Base-by-base conservation (phyloP, 2,888 invertebrate genomes). In the Agriopis leucophaearia region DNA sequence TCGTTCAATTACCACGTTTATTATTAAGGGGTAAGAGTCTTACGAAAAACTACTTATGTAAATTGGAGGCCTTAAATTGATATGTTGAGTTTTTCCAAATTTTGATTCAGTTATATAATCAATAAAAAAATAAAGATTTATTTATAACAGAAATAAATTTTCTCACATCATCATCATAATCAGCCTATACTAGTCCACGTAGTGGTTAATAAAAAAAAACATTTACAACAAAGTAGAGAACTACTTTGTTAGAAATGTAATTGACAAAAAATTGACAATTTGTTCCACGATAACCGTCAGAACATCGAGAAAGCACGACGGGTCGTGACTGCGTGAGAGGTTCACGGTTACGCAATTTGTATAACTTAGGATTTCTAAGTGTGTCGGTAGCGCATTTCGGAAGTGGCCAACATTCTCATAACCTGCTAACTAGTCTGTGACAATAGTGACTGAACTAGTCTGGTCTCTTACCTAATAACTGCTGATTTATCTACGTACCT, bases 321-420 rank as follows among this genome's bases (percentile, higher is more conserved):
- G 74, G 74, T 72, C 78, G 81, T 75, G 59, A 27, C 50, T 50
- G 16, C 48, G 48, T 45, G 63, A 55, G 62, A 65, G 71, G 74
- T 75, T 74, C 78, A 78, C 75, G 74, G 65, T 88, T 89, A 87
- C 78, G 88, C 83, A 90, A 90, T 69, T 50, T 18, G 59, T 59
- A 59, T 59, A 50, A 59, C 50, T 48, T 60, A 70, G 78, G 85
- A 85, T 47, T 52, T 48, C 40, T 42, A 65, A 84, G 85, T 83
- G 79, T 60, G 70, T 64, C 71, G 63, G 66, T 57, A 40, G 18
- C 75, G 72, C 79, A 79, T 80, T 83, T 88, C 88, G 88, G 88
- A 89, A 88, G 88, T 85, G 71, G 77, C 78, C 58, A 60, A 66
- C 73, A 71, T 66, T 76, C 67, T 75, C 67, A 47, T 42, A 66